These are phyloP conservation scores for Botia kubotai DNA, from an alignment of 2,797 vertebrate species.

Conservation along the genomic window DNA sequence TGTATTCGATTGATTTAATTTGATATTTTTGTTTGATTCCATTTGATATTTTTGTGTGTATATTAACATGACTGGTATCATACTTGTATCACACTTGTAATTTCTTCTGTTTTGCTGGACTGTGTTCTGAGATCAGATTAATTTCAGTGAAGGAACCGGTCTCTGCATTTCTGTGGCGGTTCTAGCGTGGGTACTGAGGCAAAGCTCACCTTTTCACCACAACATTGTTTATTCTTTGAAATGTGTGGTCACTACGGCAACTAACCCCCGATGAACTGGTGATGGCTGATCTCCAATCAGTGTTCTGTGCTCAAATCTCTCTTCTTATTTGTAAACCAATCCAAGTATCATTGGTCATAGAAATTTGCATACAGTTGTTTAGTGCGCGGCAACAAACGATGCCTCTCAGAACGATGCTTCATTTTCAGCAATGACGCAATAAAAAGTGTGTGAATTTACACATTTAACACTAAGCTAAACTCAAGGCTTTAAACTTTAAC, in stretches of 20 bases:
- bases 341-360: not conserved
- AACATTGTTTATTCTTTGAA: slow-evolving; percentile 10
- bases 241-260: slow-evolving; percentile 33
- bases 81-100: slow-evolving; percentile 26
- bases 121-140: slow-evolving; percentile 28
- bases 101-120: slow-evolving; percentile 53
- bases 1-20: not conserved
- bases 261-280: slow-evolving; percentile 64
- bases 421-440: too few species aligned
- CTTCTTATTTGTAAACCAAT: not conserved
- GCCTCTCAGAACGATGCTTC: too few species aligned
- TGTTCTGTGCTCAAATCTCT: not conserved
- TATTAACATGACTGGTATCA: not conserved
- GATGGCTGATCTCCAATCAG: slow-evolving; percentile 68
- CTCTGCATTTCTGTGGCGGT: not conserved
- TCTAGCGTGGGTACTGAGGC: slow-evolving; percentile 9
- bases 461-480: too few species aligned
- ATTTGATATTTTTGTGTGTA: not conserved
- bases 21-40: not conserved
- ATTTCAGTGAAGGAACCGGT: not conserved
- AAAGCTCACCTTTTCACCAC: not conserved
- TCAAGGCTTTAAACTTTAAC: too few species aligned
- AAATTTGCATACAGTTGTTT: not conserved
- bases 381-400: too few species aligned
- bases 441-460: too few species aligned